phyloP scores from a whole-genome alignment of 2,888 invertebrate genomes.

The Girardia tigrina region DNA sequence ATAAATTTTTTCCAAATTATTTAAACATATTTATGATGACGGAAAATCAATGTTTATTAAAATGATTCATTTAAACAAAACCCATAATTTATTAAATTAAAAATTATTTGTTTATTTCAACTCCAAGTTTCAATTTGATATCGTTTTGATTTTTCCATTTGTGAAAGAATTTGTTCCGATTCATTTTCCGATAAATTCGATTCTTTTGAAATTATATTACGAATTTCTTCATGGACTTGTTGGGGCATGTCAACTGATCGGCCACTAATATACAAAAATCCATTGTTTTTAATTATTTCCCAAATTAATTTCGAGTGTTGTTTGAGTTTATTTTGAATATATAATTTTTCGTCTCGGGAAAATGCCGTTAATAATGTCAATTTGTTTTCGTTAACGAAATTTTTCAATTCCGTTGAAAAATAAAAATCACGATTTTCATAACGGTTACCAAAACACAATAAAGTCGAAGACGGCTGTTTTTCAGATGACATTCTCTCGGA shows the following conservation, averaged over 20 bases:
- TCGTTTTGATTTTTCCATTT: slow-evolving; percentile 57
- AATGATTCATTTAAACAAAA: not conserved
- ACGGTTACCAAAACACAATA: slow-evolving; percentile 81
- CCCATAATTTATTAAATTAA: not conserved
- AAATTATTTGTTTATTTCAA: too few relatives aligned
- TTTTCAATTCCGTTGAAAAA: slow-evolving; percentile 59
- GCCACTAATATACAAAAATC: slow-evolving; percentile 71
- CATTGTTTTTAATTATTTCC: slow-evolving; percentile 57
- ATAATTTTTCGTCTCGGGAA: slow-evolving; percentile 61
- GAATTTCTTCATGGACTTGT: slow-evolving; percentile 66
- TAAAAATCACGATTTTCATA: slow-evolving; percentile 66
- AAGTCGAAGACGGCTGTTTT: slow-evolving; percentile 38
- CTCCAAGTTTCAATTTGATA: slow-evolving; percentile 71
- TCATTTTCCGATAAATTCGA: slow-evolving; percentile 54
- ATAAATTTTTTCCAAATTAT: too few relatives aligned
- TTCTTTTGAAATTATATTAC: slow-evolving; percentile 52
- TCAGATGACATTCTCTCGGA: slow-evolving; percentile 54
- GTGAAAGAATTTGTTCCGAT: slow-evolving; percentile 56
- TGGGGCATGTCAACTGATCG: slow-evolving; percentile 88
- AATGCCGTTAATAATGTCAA: slow-evolving; percentile 68
- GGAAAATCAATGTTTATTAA: not conserved
- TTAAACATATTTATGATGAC: not conserved
- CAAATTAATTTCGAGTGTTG: slow-evolving; percentile 58
- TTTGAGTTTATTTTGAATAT: slow-evolving; percentile 65
- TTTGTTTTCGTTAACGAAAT: slow-evolving; percentile 49